Base-by-base conservation (phyloP, 2,113 vertebrate genomes). In the Geothlypis trichas region DNA sequence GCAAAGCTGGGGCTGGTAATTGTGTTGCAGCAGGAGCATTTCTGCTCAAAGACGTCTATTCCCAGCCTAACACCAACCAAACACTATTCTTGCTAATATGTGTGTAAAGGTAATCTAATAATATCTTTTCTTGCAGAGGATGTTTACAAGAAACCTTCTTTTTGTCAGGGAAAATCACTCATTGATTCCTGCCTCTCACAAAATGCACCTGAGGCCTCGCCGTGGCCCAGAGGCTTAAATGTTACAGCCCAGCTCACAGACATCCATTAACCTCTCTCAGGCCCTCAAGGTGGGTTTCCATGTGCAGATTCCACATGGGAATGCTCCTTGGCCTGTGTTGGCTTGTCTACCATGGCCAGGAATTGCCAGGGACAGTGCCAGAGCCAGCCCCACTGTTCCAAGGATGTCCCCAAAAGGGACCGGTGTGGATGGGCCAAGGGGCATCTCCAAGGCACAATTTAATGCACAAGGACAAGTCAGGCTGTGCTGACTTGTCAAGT, bases 401-500 rank as follows among this genome's bases (percentile, higher is more conserved):
- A 51, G 73, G 77, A 41, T 0, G 0, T 26, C n/a, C n/a, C 28
- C 84, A 58, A 14, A 41, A 83, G 63, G 58, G 62, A 65, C 5
- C 6, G 1, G 39, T 0, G 14, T 4, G 49, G 82, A 19, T 7
- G 24, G 55, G 54, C 3, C 5, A 65, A 72, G 89, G 28, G 69
- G 44, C 31, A 47, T 24, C 73, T 51, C 49, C 7, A 2, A 0
- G 0, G 27, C 33, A 41, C 0, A 0, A 33, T 55, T 67, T 30
- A 52, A 33, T 11, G 21, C n/a, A 9, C 5, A 14, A 19, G 14
- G 31, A 47, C 1, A 57, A 16, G 44, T 14, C 62, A 62, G 65
- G 52, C 18, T 81, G 46, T 24, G 58, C n/a, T 82, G 37, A 39
- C 37, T 39, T 39, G 37, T 39, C 37, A 39, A 39, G 37, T 12